A percentile compares a stretch with the other conserved stretches of the same genome.
These are phyloP conservation scores for Strix aluco DNA, from an alignment of 2,113 vertebrate genomes.

Conservation along the genomic window DNA sequence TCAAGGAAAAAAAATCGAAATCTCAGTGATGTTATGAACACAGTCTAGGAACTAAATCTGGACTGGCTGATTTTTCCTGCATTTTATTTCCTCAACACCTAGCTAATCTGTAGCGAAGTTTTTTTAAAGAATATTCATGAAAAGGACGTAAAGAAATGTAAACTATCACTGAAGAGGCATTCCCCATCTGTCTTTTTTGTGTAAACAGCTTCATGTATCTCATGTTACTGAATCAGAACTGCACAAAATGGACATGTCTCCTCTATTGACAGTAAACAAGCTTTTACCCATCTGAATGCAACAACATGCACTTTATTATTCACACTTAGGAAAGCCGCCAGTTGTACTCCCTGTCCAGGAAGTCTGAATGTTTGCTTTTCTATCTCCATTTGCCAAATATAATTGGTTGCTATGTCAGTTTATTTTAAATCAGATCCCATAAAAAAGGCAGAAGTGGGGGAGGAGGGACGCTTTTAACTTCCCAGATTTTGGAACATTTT, in stretches of 20 bases:
- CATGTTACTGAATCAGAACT: neutral
- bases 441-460: slow-evolving; percentile 53
- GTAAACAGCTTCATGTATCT: neutral
- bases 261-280: slow-evolving; percentile 45
- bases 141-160: neutral
- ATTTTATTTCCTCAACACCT: neutral
- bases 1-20: neutral
- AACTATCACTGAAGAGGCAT: neutral
- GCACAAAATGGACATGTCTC: slow-evolving; percentile 35
- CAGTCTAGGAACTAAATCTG: neutral
- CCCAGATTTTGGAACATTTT: slow-evolving; percentile 64
- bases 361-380: slow-evolving; percentile 78
- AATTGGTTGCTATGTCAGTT: slow-evolving; percentile 78
- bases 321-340: slow-evolving; percentile 72
- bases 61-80: neutral
- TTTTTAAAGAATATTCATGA: neutral
- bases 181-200: neutral
- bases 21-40: neutral
- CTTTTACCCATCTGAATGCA: slow-evolving; percentile 46
- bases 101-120: neutral
- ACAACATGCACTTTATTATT: slow-evolving; percentile 71
- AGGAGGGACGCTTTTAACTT: slow-evolving; percentile 49
- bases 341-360: slow-evolving; percentile 76
- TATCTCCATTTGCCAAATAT: slow-evolving; percentile 74
- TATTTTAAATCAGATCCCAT: slow-evolving; percentile 74